A percentile compares a stretch with the other conserved stretches of the same genome.
These are phyloP conservation scores for Plectropomus leopardus DNA, from an alignment of 2,113 vertebrate species.

Conservation along the genomic window DNA sequence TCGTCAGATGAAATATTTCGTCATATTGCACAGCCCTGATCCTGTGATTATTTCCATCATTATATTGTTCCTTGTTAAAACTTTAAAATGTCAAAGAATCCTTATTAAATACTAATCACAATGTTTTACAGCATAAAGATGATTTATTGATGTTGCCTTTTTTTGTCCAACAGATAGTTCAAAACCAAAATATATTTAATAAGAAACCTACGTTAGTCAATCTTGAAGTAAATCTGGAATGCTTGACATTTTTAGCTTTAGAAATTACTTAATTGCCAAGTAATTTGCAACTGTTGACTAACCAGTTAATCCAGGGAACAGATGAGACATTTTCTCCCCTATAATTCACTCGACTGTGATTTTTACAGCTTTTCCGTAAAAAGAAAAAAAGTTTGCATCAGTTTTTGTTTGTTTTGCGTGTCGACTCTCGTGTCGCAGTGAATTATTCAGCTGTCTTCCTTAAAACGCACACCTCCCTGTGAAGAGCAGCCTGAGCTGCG, in stretches of 20 bases:
- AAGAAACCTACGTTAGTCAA: background rate
- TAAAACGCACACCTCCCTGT: background rate
- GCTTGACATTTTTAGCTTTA: background rate
- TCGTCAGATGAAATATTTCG: too few relatives aligned
- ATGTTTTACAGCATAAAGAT: too few relatives aligned
- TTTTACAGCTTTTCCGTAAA: too few relatives aligned
- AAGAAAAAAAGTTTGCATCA: background rate
- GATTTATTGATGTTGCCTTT: too few relatives aligned
- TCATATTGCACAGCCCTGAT: too few relatives aligned
- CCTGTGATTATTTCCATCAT: too few relatives aligned
- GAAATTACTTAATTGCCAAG: background rate
- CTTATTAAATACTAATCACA: background rate
- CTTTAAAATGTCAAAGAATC: too few relatives aligned
- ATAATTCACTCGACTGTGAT: background rate
- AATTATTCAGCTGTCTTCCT: background rate
- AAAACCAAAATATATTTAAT: background rate
- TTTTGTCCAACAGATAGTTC: background rate
- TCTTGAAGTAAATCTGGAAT: too few relatives aligned
- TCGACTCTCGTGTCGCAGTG: background rate
- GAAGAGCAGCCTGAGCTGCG: slow-evolving; percentile 26
- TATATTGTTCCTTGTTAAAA: too few relatives aligned
- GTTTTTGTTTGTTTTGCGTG: slow-evolving; percentile 1
- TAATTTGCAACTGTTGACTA: too few relatives aligned
- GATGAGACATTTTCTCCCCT: background rate
- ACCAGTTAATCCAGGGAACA: background rate